A percentile compares a stretch with the other conserved stretches of the same genome.
Evolutionary conservation across 2,797 vertebrate species (phyloP).

Genomic region (Columba guinea): DNA sequence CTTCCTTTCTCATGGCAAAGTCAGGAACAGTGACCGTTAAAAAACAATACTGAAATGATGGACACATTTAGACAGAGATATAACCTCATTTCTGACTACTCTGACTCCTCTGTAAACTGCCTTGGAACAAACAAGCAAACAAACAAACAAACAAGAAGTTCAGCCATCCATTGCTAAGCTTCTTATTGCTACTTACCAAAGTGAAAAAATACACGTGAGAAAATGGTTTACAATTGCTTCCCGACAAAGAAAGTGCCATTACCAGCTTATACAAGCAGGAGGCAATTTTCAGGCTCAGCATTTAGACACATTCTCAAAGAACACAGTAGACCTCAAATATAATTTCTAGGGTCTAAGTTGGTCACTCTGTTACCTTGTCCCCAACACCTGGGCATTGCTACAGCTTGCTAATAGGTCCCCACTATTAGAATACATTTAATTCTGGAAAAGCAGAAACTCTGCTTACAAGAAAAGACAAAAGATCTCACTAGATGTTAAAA

Average conservation of each 20-base stretch:
- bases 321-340: background rate
- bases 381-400: background rate
- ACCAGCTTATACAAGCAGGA: background rate
- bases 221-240: background rate
- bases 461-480: background rate
- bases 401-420: background rate
- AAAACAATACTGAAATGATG: slow-evolving; percentile 37
- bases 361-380: background rate
- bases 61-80: slow-evolving; percentile 33
- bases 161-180: background rate
- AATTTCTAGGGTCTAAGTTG: background rate
- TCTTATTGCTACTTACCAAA: slow-evolving; percentile 2
- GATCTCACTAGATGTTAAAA: background rate
- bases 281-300: background rate
- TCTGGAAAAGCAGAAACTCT: background rate
- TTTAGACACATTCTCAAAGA: background rate
- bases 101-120: slow-evolving; percentile 37
- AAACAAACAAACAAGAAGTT: background rate
- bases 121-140: background rate
- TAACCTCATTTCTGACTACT: slow-evolving; percentile 15
- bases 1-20: slow-evolving; percentile 34
- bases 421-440: background rate
- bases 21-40: slow-evolving; percentile 43
- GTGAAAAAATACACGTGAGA: background rate
- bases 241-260: background rate